phyloP scores from a whole-genome alignment of 2,888 invertebrate genomes.

The Drosophila mettleri region DNA sequence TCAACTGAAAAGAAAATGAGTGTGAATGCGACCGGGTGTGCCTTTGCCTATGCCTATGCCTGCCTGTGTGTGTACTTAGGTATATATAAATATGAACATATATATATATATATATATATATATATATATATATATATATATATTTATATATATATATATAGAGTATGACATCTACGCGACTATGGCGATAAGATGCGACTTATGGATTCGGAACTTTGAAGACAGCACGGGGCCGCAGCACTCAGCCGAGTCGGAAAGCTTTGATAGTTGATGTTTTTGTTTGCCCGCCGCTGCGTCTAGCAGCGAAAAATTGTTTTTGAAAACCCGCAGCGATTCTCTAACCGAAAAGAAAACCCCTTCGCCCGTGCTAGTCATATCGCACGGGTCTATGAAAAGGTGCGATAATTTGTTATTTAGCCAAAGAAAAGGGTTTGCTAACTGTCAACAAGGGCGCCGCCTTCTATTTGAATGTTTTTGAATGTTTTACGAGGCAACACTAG shows the following conservation, averaged over 20 bases:
- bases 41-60: background rate
- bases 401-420: slow-evolving; percentile 22
- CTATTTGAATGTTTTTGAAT: background rate
- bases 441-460: slow-evolving; percentile 23
- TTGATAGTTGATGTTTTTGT: slow-evolving; percentile 21
- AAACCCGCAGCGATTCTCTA: background rate
- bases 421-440: slow-evolving; percentile 21
- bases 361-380: background rate
- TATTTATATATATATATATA: background rate
- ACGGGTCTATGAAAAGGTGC: slow-evolving; percentile 27
- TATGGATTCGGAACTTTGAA: slow-evolving; percentile 45
- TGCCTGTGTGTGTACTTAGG: slow-evolving; percentile 5
- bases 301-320: slow-evolving; percentile 6
- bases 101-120: background rate
- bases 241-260: slow-evolving; percentile 12
- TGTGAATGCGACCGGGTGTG: slow-evolving; percentile 22
- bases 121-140: too few relatives aligned
- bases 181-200: slow-evolving; percentile 37
- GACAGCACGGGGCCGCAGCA: slow-evolving; percentile 43
- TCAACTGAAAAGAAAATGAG: background rate
- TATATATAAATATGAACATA: background rate
- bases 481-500: background rate
- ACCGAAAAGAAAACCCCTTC: slow-evolving; percentile 9
- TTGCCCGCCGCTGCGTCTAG: slow-evolving; percentile 19
- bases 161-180: slow-evolving; percentile 36